These are phyloP conservation scores for Takifugu flavidus DNA, from an alignment of 2,113 vertebrate species.

Conservation along the genomic window DNA sequence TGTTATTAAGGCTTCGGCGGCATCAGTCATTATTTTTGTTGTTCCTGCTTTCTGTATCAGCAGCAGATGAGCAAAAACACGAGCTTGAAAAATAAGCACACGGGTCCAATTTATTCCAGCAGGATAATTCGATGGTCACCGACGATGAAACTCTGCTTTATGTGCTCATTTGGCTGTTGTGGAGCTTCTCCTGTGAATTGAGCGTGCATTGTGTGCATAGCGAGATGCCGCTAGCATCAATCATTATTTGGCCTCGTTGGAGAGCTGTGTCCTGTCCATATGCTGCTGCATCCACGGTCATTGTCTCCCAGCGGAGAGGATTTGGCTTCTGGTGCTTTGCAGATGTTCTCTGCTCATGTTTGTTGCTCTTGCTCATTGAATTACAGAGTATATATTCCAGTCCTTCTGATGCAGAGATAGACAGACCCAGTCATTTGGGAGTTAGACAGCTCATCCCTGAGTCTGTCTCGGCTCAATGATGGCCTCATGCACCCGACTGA, in stretches of 20 bases:
- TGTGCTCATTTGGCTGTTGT: conserved; percentile 58
- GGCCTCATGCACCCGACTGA: conserved; percentile 52
- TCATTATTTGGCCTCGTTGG: conserved; percentile 65
- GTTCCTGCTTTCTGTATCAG: conserved; percentile 12
- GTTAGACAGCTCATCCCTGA: not conserved
- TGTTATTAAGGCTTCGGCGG: too few species aligned
- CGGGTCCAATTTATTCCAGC: conserved; percentile 35
- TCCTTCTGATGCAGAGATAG: conserved; percentile 17
- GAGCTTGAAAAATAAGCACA: conserved; percentile 17
- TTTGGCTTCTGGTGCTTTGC: conserved; percentile 49
- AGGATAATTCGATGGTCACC: conserved; percentile 50
- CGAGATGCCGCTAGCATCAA: conserved; percentile 53
- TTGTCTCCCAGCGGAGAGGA: conserved; percentile 42
- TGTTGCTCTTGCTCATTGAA: conserved; percentile 41
- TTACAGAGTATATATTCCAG: conserved; percentile 19
- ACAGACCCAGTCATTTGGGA: conserved; percentile 7
- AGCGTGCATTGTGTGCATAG: conserved; percentile 30
- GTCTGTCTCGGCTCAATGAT: not conserved
- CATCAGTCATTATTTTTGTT: not conserved
- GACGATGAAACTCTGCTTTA: conserved; percentile 52
- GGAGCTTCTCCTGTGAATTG: conserved; percentile 42
- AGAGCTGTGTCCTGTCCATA: conserved; percentile 57
- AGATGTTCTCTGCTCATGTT: conserved; percentile 62
- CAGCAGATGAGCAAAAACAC: conserved; percentile 8
- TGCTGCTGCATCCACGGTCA: conserved; percentile 55